Conservation (phyloP, 1,140 invertebrate species). For the silkworm (Bombyx mori) region DNA sequence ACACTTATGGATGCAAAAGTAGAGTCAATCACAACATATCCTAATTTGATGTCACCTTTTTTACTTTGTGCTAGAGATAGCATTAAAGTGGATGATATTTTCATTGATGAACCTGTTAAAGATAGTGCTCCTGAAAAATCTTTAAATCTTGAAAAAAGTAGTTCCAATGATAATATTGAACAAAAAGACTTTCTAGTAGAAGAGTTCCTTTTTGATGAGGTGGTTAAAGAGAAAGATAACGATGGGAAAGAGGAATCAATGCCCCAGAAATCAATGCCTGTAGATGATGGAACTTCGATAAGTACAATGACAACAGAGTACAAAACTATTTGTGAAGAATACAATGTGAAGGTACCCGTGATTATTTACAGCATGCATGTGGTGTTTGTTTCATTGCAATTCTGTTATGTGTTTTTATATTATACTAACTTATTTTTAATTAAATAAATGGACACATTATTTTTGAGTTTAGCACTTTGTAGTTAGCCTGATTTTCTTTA, state of each 20-base stretch:
- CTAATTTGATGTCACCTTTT: constrained; percentile 50
- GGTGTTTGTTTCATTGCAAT: constrained; percentile 23
- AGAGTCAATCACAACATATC: constrained; percentile 41
- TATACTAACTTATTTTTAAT: constrained; percentile 17
- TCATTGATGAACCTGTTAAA: constrained; percentile 25
- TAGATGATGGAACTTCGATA: constrained; percentile 54
- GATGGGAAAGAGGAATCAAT: constrained; percentile 25
- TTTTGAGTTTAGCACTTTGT: too few relatives aligned
- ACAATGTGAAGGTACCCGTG: constrained; percentile 54
- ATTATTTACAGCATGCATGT: constrained; percentile 21
- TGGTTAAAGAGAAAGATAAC: constrained; percentile 38
- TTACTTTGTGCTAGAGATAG: constrained; percentile 37
- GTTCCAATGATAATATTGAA: constrained; percentile 45
- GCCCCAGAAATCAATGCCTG: constrained; percentile 45
- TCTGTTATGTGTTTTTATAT: constrained; percentile 17
- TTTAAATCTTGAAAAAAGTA: constrained; percentile 19
- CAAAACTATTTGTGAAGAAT: constrained; percentile 67
- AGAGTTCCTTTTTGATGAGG: constrained; percentile 57
- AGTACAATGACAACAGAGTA: constrained; percentile 67
- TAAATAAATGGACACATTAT: constrained; percentile 7
- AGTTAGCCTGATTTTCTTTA: too few relatives aligned
- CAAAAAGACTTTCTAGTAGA: constrained; percentile 55
- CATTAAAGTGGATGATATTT: constrained; percentile 45
- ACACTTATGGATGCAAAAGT: constrained; percentile 33
- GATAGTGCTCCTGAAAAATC: constrained; percentile 22